Evolutionary conservation across 2,113 vertebrate genomes (phyloP), one percentile per base, ranked within the genome.

Genomic region (Eidolon helvum): DNA sequence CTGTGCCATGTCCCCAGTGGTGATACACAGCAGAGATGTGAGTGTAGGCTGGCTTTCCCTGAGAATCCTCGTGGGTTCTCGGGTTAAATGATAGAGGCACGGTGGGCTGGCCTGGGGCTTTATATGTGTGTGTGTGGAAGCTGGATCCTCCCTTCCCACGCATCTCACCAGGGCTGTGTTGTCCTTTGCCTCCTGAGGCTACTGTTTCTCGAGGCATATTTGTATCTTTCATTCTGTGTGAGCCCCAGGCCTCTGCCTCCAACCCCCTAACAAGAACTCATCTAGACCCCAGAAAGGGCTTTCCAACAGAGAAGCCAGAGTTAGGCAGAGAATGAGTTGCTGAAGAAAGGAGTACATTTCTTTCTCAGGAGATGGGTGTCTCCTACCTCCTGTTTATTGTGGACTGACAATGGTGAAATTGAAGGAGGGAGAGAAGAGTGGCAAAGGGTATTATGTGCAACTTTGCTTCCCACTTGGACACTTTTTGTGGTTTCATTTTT

Each of bases 401-500:
- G 33, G 24, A 22, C 50, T 30, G 38, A 40, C 48, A 66, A 11
- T 63, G 30, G 57, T 71, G 38, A 14, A 12, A 2, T n/a, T 38
- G 35, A 82, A 4, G 16, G 16, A n/a, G 38, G n/a, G 38, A 18
- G 50, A 22, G 26, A 66, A 15, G n/a, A 22, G 1, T 40, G 10
- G 35, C 53, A 43, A 53, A 55, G 59, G 61, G 14, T 28, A 10
- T 28, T 43, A 22, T 35, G 28, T 77, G 90, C 48, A 24, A 15
- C 38, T 87, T 95, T 43, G 68, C 71, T 89, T 85, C 83, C 24
- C 15, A 53, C 40, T 55, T 4, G 16, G 33, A 35, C 28, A 59
- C 50, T 59, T 65, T 85, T 63, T 63, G 40, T 43, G 55, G 33
- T 78, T 91, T 86, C 35, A 21, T 95, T 96, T 96, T 75, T 35